Evolutionary conservation across 2,113 vertebrate species (phyloP).

Genomic region (Oryzias javanicus): DNA sequence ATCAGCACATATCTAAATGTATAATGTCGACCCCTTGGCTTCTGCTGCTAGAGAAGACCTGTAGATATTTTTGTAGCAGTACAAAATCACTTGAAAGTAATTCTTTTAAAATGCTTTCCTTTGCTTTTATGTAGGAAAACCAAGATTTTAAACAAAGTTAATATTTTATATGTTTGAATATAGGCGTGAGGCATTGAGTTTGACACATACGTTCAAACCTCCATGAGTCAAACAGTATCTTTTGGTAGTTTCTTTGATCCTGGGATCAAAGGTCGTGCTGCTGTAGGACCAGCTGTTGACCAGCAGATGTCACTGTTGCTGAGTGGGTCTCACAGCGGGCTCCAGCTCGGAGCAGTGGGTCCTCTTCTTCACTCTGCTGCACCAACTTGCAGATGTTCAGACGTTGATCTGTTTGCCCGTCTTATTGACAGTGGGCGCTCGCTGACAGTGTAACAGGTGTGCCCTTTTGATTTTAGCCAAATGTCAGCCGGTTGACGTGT

Average conservation of each 20-base stretch:
- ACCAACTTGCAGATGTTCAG: conserved; percentile 27
- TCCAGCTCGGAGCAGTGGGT: conserved; percentile 2
- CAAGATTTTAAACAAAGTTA: too few relatives aligned
- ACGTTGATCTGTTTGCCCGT: conserved; percentile 37
- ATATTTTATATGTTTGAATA: too few relatives aligned
- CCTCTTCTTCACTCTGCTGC: conserved; percentile 19
- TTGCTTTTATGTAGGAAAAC: too few relatives aligned
- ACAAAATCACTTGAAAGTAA: too few relatives aligned
- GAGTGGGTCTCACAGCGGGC: neutral
- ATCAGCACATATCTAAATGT: too few relatives aligned
- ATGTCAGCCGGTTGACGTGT: conserved; percentile 29
- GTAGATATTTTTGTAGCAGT: too few relatives aligned
- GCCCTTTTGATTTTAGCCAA: conserved; percentile 51
- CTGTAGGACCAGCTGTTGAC: neutral
- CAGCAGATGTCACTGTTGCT: conserved; percentile 64
- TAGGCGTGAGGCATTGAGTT: too few relatives aligned
- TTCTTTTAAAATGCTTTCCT: too few relatives aligned
- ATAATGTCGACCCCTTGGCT: too few relatives aligned
- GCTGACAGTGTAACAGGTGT: conserved; percentile 43
- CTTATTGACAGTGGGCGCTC: conserved; percentile 27
- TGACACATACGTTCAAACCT: too few relatives aligned
- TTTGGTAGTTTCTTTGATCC: neutral
- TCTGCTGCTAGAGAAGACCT: too few relatives aligned
- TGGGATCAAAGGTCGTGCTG: neutral
- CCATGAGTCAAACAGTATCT: too few relatives aligned